phyloP scores from a whole-genome alignment of 2,888 invertebrate species.

The Rhagonycha lutea region DNA sequence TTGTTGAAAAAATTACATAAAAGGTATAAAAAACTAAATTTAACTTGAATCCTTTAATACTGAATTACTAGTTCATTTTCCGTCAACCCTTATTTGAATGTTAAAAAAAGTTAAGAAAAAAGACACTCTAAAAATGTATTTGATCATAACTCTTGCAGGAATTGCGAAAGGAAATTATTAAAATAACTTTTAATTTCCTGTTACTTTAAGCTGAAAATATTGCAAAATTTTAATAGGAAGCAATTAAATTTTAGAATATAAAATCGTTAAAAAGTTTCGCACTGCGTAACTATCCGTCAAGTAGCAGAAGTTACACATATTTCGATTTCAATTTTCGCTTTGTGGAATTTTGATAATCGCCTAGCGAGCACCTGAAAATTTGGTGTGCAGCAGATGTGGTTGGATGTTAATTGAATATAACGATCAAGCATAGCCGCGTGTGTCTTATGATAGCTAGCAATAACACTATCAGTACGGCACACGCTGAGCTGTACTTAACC shows the following conservation, averaged over 20 bases:
- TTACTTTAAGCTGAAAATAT: neutral
- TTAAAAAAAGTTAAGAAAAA: neutral
- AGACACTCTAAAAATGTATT: neutral
- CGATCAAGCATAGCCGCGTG: conserved; percentile 59
- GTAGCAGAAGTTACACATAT: neutral
- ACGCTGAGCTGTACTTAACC: conserved; percentile 55
- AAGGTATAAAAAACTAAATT: neutral
- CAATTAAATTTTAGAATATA: neutral
- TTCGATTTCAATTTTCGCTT: neutral
- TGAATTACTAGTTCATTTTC: neutral
- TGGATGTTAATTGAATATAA: neutral
- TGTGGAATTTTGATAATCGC: neutral
- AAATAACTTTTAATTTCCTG: neutral
- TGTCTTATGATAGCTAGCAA: conserved; percentile 66
- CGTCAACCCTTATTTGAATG: neutral
- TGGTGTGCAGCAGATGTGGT: neutral
- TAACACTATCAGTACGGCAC: conserved; percentile 67
- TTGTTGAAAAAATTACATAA: neutral
- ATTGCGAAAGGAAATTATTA: neutral
- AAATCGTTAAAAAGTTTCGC: neutral
- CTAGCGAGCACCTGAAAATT: neutral
- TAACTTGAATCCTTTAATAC: neutral
- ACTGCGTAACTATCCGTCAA: neutral
- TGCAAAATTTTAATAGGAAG: neutral
- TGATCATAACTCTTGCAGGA: neutral